These are phyloP conservation scores for Monopis laevigella DNA, from an alignment of 2,888 invertebrate genomes.

Conservation along the genomic window DNA sequence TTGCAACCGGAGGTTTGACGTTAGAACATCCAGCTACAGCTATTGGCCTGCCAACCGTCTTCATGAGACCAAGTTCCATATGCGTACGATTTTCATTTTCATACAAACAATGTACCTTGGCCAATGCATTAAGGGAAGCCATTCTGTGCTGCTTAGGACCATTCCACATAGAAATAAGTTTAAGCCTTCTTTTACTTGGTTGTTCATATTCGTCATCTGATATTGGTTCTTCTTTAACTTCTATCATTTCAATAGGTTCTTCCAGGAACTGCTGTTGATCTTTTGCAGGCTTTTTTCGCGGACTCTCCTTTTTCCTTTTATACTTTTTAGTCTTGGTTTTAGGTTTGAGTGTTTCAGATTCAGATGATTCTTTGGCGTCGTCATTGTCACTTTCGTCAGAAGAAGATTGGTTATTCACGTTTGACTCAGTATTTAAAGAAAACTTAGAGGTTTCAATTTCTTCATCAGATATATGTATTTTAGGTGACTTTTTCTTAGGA, in stretches of 20 bases:
- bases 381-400: conserved; percentile 60
- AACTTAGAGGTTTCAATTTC: conserved; percentile 54
- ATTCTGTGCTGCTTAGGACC: conserved; percentile 86
- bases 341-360: conserved; percentile 40
- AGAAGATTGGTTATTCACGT: conserved; percentile 37
- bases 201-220: conserved; percentile 33
- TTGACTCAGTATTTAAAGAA: conserved; percentile 40
- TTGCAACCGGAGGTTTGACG: conserved; percentile 36
- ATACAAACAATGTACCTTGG: conserved; percentile 90
- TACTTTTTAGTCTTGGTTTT: conserved; percentile 52
- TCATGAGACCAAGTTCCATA: conserved; percentile 68
- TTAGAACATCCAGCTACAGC: too few species aligned
- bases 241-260: conserved; percentile 48
- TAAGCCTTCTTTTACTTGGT: conserved; percentile 61
- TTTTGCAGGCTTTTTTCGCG: conserved; percentile 45
- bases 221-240: conserved; percentile 45
- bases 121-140: conserved; percentile 88
- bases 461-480: conserved; percentile 43
- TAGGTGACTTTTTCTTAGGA: conserved; percentile 37
- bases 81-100: conserved; percentile 86
- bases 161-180: conserved; percentile 75
- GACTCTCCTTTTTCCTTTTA: conserved; percentile 45
- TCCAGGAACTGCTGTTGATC: conserved; percentile 57
- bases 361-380: conserved; percentile 53
- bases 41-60: conserved; percentile 49